Evolutionary conservation across 2,113 vertebrate species (phyloP), one percentile per base, ranked within the genome.

Genomic region (Epinephelus fuscoguttatus): DNA sequence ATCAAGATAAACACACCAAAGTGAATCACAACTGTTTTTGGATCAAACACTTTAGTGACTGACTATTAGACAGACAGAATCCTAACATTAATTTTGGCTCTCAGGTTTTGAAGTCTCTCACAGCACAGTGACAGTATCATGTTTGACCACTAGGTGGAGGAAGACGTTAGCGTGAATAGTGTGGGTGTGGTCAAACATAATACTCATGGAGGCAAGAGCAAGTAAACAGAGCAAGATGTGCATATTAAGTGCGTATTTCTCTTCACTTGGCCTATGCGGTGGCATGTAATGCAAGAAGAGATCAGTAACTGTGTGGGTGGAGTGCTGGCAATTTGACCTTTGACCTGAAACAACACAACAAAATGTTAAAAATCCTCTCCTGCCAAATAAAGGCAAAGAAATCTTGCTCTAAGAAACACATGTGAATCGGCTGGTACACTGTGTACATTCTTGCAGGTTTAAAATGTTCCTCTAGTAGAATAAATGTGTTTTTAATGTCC

Each of bases 71-170:
- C 3, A 45, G 6, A 47, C 1, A 57, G 23, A 40, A 42, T 47
- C 33, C 25, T 6, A n/a, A 18, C 11, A 45, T 45, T 50, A n/a
- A 9, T 8, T 37, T n/a, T n/a, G 40, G 25, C 12, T 8, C 42
- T 66, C 3, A 0, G 21, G n/a, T 59, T 19, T 13, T 19, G 2
- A 33, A 3, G 40, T 15, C n/a, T 40, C 37, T 50, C 8, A 21
- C 21, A 42, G 15, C 21, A 30, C 6, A 25, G 30, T 4, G 14
- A 19, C 42, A 18, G 10, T 14, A 37, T 53, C 4, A 23, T 0
- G 13, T 66, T 33, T 79, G 4, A 40, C 70, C 88, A 87, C 67
- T 69, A 77, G 85, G 17, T 70, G 78, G 82, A 11, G 63, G 4
- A 57, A 77, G n/a, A 66, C 2, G 23, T 49, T 21, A 23, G 50